These are phyloP conservation scores for Drosophila tripunctata DNA, from an alignment of 2,888 invertebrate species.

Conservation along the genomic window DNA sequence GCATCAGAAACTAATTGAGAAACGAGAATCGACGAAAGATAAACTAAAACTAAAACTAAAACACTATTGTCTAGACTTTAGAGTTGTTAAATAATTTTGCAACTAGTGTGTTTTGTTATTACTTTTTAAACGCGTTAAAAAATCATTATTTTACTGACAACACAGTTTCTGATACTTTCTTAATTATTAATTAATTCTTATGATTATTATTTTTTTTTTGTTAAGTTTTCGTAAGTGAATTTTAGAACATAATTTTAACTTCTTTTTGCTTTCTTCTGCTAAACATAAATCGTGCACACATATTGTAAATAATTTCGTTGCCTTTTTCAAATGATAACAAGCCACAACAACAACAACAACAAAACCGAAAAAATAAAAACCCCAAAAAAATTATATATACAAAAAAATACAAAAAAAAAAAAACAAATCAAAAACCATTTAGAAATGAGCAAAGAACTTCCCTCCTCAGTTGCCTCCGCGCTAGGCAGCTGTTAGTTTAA, in stretches of 20 bases:
- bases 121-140: conserved; percentile 30
- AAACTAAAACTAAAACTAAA: not conserved
- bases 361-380: conserved; percentile 29
- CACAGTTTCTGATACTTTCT: conserved; percentile 27
- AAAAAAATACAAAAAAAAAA: conserved; percentile 29
- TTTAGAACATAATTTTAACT: conserved; percentile 22
- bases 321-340: conserved; percentile 44
- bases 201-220: conserved; percentile 16
- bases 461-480: conserved; percentile 74
- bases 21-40: not conserved
- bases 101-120: conserved; percentile 49
- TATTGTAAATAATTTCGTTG: conserved; percentile 76
- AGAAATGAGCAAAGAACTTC: conserved; percentile 76
- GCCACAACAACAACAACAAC: conserved; percentile 34
- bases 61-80: conserved; percentile 22
- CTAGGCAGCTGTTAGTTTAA: conserved; percentile 72
- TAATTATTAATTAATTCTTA: conserved; percentile 10
- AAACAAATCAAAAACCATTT: conserved; percentile 58
- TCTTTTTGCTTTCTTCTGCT: conserved; percentile 15
- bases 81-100: conserved; percentile 45
- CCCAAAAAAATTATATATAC: conserved; percentile 34
- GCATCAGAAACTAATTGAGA: not conserved
- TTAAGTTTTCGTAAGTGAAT: conserved; percentile 59
- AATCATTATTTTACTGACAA: conserved; percentile 5
- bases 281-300: conserved; percentile 49